phyloP scores from a whole-genome alignment of 1,140 invertebrate species.

The Paralvinella palmiformis region DNA sequence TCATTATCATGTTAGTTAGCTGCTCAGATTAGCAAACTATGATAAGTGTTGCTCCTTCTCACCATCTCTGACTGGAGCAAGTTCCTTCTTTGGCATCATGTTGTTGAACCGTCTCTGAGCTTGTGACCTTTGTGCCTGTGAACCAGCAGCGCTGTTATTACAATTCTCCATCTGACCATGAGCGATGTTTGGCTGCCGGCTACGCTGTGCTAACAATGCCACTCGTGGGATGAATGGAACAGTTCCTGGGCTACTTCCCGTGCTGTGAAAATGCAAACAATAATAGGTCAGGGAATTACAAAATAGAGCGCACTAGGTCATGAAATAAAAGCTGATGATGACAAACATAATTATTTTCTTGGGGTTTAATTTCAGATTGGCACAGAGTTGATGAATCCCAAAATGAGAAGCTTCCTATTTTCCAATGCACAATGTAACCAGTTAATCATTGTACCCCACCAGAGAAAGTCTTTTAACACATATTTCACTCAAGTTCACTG shows the following conservation, averaged over 20 bases:
- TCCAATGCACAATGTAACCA: too few relatives aligned
- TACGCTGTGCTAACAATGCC: not conserved
- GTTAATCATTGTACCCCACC: too few relatives aligned
- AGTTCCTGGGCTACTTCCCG: not conserved
- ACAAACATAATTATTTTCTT: not conserved
- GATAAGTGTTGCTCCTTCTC: too few relatives aligned
- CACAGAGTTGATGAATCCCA: not conserved
- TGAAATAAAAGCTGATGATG: not conserved
- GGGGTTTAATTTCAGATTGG: not conserved
- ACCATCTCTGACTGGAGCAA: slow-evolving; percentile 4
- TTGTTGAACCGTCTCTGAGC: not conserved
- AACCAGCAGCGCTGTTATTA: not conserved
- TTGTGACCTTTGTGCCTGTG: not conserved
- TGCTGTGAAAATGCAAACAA: not conserved
- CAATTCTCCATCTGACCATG: not conserved
- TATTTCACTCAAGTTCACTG: too few relatives aligned
- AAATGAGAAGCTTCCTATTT: not conserved
- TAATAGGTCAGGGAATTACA: not conserved
- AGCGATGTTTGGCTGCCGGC: not conserved
- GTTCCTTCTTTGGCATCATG: slow-evolving; percentile 4
- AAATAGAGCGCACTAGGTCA: not conserved
- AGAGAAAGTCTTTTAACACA: too few relatives aligned
- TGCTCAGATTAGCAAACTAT: too few relatives aligned
- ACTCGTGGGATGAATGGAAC: not conserved
- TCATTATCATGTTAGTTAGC: too few relatives aligned